Evolutionary conservation across 2,797 vertebrate species (phyloP).

Genomic region (Natrix natrix): DNA sequence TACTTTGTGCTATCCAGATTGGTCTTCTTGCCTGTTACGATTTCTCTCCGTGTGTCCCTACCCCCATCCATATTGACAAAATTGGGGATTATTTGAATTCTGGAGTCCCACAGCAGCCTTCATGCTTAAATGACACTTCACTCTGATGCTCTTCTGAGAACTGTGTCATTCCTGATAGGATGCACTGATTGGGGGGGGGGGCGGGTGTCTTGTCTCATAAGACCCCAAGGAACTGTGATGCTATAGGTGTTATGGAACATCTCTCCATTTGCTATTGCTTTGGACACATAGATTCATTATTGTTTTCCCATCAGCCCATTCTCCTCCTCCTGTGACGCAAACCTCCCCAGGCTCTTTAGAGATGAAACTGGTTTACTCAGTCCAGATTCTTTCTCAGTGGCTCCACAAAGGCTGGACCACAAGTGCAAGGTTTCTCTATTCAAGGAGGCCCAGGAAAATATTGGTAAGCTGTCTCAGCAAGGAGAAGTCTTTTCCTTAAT

Average conservation of each 20-base stretch:
- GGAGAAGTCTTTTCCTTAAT: neutral
- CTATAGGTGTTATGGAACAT: neutral
- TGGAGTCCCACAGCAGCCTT: neutral
- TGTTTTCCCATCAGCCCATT: neutral
- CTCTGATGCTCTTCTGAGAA: neutral
- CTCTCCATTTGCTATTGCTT: neutral
- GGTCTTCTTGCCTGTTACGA: neutral
- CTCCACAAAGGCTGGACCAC: neutral
- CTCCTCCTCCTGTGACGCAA: no score
- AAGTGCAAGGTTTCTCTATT: neutral
- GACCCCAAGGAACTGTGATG: neutral
- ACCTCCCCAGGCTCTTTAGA: neutral
- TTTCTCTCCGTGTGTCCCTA: neutral
- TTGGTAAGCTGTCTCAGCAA: neutral
- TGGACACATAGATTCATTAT: neutral
- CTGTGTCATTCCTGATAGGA: neutral
- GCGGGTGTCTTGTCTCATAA: neutral
- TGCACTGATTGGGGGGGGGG: neutral
- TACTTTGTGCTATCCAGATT: neutral
- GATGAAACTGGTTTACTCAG: neutral
- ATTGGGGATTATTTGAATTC: neutral
- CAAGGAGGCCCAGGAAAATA: neutral
- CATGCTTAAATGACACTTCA: neutral
- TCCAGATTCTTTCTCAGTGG: neutral
- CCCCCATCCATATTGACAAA: neutral